A percentile compares a stretch with the other conserved stretches of the same genome.
Conservation (phyloP, 2,797 vertebrate genomes). For the Gymnoscopelus microlampas region DNA sequence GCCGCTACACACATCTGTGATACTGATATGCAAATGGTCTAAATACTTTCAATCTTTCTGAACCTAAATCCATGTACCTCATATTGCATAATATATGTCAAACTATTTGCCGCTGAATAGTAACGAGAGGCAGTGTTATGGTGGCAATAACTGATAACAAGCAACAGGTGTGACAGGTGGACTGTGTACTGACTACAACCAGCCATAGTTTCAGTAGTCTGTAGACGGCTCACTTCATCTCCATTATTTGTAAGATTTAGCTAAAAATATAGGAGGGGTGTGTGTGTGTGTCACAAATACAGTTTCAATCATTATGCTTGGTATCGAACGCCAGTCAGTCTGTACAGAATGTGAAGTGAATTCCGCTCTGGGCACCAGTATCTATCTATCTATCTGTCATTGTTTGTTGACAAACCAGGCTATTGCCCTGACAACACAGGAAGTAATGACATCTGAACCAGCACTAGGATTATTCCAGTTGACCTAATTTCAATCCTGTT, state of each 20-base stretch:
- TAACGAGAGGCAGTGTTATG: slow-evolving; percentile 32
- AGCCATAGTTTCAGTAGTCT: slow-evolving; percentile 21
- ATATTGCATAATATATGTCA: not conserved
- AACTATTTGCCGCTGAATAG: slow-evolving; percentile 22
- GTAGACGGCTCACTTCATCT: not conserved
- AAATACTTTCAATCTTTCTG: not conserved
- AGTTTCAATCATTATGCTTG: no score
- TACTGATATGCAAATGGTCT: no score
- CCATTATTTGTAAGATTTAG: not conserved
- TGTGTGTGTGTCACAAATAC: no score
- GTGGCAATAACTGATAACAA: slow-evolving; percentile 37
- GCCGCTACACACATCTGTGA: no score
- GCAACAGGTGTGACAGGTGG: slow-evolving; percentile 67
- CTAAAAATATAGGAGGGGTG: not conserved
- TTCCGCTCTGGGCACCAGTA: not conserved
- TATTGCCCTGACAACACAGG: not conserved
- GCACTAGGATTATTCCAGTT: not conserved
- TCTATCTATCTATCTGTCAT: not conserved
- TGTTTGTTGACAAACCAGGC: slow-evolving; percentile 8
- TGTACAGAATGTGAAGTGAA: not conserved
- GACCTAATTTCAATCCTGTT: not conserved
- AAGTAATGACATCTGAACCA: not conserved
- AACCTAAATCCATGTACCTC: not conserved
- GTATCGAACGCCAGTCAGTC: no score
- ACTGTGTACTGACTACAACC: slow-evolving; percentile 6